These are phyloP conservation scores for Ectobius pallidus DNA, from an alignment of 2,888 invertebrate genomes.

Conservation along the genomic window DNA sequence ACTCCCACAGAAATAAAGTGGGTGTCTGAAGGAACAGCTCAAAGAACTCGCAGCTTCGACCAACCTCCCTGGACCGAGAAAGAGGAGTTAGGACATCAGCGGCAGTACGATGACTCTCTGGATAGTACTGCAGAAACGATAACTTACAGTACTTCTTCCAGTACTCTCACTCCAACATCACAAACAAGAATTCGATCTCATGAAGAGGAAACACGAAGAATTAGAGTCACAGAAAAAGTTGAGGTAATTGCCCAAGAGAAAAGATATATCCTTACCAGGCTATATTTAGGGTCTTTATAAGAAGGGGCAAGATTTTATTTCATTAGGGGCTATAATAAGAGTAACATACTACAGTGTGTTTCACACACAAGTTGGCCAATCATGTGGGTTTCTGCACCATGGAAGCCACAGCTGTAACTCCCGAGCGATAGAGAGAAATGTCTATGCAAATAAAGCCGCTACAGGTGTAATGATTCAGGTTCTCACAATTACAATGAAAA, in stretches of 20 bases:
- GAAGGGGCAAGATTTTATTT: no score
- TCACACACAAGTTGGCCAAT: no score
- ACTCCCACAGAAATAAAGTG: constrained; percentile 32
- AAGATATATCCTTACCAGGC: no score
- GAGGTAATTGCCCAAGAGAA: constrained; percentile 33
- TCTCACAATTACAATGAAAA: no score
- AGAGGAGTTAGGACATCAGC: constrained; percentile 13
- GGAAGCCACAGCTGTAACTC: no score
- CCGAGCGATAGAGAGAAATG: no score
- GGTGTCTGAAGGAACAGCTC: constrained; percentile 36
- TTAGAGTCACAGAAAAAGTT: background rate
- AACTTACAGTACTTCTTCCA: constrained; percentile 22
- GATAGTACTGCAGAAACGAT: constrained; percentile 29
- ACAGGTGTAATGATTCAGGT: no score
- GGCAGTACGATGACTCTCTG: constrained; percentile 17
- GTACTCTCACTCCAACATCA: constrained; percentile 31
- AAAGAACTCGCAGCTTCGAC: constrained; percentile 39
- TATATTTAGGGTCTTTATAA: no score
- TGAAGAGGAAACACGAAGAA: background rate
- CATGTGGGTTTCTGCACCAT: no score
- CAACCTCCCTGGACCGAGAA: constrained; percentile 36
- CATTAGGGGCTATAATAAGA: no score
- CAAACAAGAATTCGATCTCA: background rate
- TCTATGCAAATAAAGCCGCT: no score
- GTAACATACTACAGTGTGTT: no score